Percentiles rank a stretch among this genome's conserved stretches.
Evolutionary conservation across 2,888 invertebrate genomes (phyloP).

Genomic region (Acleris cristana): DNA sequence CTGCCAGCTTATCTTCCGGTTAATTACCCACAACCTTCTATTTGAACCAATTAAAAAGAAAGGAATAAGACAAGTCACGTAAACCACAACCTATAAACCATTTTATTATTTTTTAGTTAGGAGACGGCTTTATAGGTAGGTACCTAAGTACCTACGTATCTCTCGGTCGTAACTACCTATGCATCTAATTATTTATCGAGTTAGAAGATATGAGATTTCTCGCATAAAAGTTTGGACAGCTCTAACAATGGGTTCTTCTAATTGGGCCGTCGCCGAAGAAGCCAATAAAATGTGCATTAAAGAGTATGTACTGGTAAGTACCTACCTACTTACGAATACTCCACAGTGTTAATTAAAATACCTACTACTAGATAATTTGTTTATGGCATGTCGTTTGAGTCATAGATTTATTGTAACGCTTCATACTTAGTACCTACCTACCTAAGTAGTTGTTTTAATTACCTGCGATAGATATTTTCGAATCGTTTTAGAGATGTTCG

Average conservation of each 20-base stretch:
- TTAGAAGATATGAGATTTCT: conserved; percentile 13
- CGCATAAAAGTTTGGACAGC: not conserved
- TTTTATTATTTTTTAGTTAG: conserved; percentile 26
- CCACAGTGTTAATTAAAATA: conserved; percentile 29
- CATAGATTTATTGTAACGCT: conserved; percentile 21
- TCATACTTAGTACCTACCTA: not conserved
- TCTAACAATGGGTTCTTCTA: too few relatives aligned
- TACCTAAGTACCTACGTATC: conserved; percentile 1
- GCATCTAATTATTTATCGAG: conserved; percentile 17
- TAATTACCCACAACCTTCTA: conserved; percentile 32
- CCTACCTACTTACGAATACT: not conserved
- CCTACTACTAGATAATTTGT: conserved; percentile 29
- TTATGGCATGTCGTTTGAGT: conserved; percentile 23
- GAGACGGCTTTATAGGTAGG: conserved; percentile 10
- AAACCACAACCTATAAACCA: conserved; percentile 33
- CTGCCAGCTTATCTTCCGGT: conserved; percentile 32
- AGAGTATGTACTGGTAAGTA: not conserved
- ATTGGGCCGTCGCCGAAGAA: conserved; percentile 2
- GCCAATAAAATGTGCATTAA: conserved; percentile 26
- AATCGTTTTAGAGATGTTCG: conserved; percentile 7
- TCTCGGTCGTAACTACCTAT: not conserved
- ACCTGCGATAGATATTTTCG: conserved; percentile 6
- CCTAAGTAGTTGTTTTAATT: conserved; percentile 21
- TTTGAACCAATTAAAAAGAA: conserved; percentile 33
- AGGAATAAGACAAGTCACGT: conserved; percentile 31